Evolutionary conservation across 2,888 invertebrate species (phyloP), one percentile per base, ranked within the genome.

Genomic region (Drosophila prostipennis): DNA sequence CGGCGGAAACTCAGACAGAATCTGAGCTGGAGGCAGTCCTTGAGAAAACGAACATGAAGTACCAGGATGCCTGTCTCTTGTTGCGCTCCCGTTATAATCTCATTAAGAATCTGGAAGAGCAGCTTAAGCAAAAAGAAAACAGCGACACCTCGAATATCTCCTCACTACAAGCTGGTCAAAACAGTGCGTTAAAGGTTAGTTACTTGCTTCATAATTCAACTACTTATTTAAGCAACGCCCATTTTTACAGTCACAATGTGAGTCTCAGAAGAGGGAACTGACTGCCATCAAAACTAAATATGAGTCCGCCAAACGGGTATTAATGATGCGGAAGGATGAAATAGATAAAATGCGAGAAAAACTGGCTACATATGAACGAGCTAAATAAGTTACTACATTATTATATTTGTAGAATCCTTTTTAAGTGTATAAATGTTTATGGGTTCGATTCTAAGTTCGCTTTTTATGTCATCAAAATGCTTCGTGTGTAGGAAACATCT

Each of bases 41-140:
- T 1, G 74, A 72, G 1, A 86, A 87, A 34, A 43, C 88, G 8
- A 78, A 70, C 42, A 67, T 72, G 26, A 91, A 91, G 71, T 84
- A 86, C 11, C 79, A 79, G 26, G 90, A 91, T 51, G 57, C 87
- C 6, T 55, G 88, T 29, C 67, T 78, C n/a, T 68, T 91, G 34
- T 90, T 90, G 55, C 89, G 90, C 2, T 63, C 64, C 40, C 87
- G 91, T 8, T 84, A 77, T 52, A 72, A 56, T 14, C 57, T 67
- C 42, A 91, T 91, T 7, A 79, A 71, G 42, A 74, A 89, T 0
- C 48, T 91, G 14, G 84, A 91, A 48, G 76, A 74, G 3, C 75
- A 74, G 48, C 46, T 89, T 0, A 61, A 71, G 37, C 76, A 81
- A 46, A 79, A 77, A 16, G 87, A 89, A 45, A 87, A 80, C 61